These are phyloP conservation scores for Oryzias dopingdopingensis DNA, from an alignment of 2,797 vertebrate species.

Conservation along the genomic window DNA sequence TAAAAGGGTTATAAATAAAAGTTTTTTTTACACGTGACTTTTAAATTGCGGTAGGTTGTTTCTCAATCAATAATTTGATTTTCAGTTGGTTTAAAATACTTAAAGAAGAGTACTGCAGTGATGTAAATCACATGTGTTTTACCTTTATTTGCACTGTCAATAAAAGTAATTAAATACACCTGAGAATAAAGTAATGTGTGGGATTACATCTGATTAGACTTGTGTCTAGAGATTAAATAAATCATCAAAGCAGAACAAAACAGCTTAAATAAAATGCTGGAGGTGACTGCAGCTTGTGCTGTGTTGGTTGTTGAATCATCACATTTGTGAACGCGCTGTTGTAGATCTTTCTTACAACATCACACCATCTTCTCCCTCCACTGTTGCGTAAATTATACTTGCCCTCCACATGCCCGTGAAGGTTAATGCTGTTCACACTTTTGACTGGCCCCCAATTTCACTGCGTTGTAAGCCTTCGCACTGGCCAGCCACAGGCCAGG, in stretches of 20 bases:
- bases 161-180: too few species aligned
- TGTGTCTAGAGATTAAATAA: slow-evolving; percentile 38
- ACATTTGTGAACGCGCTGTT: slow-evolving; percentile 27
- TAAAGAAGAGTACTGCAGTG: too few species aligned
- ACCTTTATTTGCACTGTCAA: too few species aligned
- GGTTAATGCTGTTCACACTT: slow-evolving; percentile 74
- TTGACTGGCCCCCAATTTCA: slow-evolving; percentile 67
- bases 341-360: slow-evolving; percentile 8
- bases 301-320: slow-evolving; percentile 32
- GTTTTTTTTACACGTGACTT: not conserved
- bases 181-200: not conserved
- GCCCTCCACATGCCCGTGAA: slow-evolving; percentile 63
- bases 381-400: slow-evolving; percentile 57
- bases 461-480: slow-evolving; percentile 58
- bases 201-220: slow-evolving; percentile 28
- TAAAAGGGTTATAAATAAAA: too few species aligned
- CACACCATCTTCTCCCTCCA: slow-evolving; percentile 28
- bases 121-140: too few species aligned
- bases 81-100: too few species aligned
- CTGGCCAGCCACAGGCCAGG: slow-evolving; percentile 52
- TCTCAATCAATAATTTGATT: slow-evolving; percentile 14
- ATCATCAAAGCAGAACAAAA: slow-evolving; percentile 27
- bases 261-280: slow-evolving; percentile 27
- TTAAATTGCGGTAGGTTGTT: not conserved
- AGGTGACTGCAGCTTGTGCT: slow-evolving; percentile 27